Conservation (phyloP, 2,888 invertebrate genomes). For the Vannuccia rotundouncinata region DNA sequence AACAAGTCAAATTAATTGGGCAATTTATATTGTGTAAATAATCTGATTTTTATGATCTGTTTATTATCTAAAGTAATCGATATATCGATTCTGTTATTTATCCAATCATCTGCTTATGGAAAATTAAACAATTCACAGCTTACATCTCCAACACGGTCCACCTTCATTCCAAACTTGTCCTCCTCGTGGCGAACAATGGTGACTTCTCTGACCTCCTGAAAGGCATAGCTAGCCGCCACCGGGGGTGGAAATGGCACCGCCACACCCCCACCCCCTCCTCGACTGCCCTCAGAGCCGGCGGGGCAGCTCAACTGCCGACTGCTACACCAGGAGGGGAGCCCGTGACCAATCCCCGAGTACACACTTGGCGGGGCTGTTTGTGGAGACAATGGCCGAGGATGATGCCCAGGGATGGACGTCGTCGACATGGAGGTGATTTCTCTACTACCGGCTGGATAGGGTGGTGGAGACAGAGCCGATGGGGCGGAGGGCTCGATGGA, state of each 20-base stretch:
- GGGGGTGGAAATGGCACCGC: background rate
- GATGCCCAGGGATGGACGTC: background rate
- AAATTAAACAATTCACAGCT: no score
- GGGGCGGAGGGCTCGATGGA: background rate
- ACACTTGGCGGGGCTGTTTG: background rate
- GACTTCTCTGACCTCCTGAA: conserved; percentile 33
- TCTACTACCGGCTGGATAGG: background rate
- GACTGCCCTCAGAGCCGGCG: background rate
- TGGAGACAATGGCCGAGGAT: background rate
- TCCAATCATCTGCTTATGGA: no score
- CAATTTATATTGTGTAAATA: no score
- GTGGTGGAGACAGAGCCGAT: background rate
- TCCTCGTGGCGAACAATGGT: conserved; percentile 26
- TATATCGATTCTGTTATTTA: no score
- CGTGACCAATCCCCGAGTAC: background rate
- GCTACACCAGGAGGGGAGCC: background rate
- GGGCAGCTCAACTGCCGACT: conserved; percentile 6
- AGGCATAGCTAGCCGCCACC: conserved; percentile 21
- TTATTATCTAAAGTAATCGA: no score
- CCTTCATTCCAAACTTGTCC: conserved; percentile 34
- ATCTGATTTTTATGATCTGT: no score
- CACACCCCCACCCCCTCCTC: background rate
- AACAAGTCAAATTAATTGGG: no score
- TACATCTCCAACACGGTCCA: conserved; percentile 34
- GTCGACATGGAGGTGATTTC: background rate